Base-by-base conservation (phyloP, 1,140 invertebrate species). In the Euwallacea similis region DNA sequence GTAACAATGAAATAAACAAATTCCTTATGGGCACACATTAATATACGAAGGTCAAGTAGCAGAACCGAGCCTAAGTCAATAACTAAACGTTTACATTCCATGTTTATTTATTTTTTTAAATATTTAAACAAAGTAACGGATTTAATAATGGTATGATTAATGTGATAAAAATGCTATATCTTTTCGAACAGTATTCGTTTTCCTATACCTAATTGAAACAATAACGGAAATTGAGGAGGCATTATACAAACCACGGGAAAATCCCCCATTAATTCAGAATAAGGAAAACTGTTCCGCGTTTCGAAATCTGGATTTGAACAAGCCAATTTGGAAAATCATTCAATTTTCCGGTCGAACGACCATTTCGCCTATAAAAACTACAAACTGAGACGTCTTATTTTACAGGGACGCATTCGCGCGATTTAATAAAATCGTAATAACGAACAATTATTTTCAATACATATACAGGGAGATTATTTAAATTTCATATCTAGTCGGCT, bases 311-410 rank as follows among this genome's bases (percentile, higher is more conserved):
- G 58, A 55, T 70, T 70, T 70, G 69, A 70, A 70, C 69, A 61
- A 55, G 54, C 58, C 69, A 70, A 70, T 70, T 70, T 70, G 69
- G 69, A 70, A 70, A 70, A 70, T 70, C 69, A 70, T 70, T 70
- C 69, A 70, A 70, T 70, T 70, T 70, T 70, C 69, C 69, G 61
- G 60, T 53, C 69, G 69, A 70, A 70, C 61, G 69, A 70, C 69
- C 7, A 64, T 70, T 59, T 16, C 42, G 50, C 33, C 69, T 59
- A 65, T 70, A 70, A 70, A 70, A 70, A 70, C 69, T 70, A 70
- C 69, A 70, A 70, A 70, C 50, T 70, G 69, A 70, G 58, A 70
- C 69, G 61, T 63, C 55, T 70, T 64, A 8, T n/a, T 58, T 64
- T 2, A 3, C 69, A 70, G 50, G 9, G 69, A 42, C 69, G 69